These are phyloP conservation scores for Synaphobranchus kaupii DNA, from an alignment of 2,797 vertebrate genomes.

Conservation along the genomic window DNA sequence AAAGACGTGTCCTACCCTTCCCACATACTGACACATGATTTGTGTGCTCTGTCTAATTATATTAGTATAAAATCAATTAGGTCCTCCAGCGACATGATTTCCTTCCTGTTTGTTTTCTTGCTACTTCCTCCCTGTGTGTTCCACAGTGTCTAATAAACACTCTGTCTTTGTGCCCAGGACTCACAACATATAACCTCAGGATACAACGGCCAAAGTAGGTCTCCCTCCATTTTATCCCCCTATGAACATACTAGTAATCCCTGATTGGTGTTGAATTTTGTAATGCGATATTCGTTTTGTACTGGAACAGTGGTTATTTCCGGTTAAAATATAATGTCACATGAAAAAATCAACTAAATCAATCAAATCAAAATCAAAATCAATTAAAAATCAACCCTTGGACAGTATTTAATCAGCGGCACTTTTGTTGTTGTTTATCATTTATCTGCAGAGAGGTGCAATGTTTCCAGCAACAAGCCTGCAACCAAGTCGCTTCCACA, in stretches of 20 bases:
- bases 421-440: conserved; percentile 63
- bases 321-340: conserved; percentile 56
- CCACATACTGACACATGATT: conserved; percentile 42
- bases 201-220: conserved; percentile 94
- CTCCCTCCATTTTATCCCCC: conserved; percentile 47
- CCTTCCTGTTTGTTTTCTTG: conserved; percentile 25
- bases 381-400: conserved; percentile 49
- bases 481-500: conserved; percentile 87
- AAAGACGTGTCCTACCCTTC: conserved; percentile 22
- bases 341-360: conserved; percentile 51
- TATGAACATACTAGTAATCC: neutral
- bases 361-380: too few species aligned
- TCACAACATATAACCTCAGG: conserved; percentile 89
- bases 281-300: conserved; percentile 28
- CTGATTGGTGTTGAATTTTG: neutral
- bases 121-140: conserved; percentile 12
- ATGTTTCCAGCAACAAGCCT: conserved; percentile 85
- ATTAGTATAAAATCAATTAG: conserved; percentile 67
- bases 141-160: conserved; percentile 26
- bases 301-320: conserved; percentile 50
- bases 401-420: conserved; percentile 61
- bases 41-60: conserved; percentile 49
- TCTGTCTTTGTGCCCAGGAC: conserved; percentile 70
- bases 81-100: conserved; percentile 60
- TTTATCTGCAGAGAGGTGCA: conserved; percentile 86